phyloP scores from a whole-genome alignment of 2,888 invertebrate genomes.

The Pandemis corylana region DNA sequence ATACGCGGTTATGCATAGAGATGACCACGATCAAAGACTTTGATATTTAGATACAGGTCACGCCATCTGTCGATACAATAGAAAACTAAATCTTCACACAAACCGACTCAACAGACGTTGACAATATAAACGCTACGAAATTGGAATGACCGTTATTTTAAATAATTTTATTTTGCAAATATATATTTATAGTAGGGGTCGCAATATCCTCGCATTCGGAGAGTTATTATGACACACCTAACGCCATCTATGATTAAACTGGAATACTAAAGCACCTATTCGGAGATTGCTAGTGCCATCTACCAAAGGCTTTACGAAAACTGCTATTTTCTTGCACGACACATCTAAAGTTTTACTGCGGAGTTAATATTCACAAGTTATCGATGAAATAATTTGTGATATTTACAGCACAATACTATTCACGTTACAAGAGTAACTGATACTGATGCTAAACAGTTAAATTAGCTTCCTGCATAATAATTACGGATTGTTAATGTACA shows the following conservation, averaged over 20 bases:
- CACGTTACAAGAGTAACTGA: neutral
- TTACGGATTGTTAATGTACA: conserved; percentile 19
- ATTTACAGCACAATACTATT: neutral
- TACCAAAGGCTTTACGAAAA: neutral
- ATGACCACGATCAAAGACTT: too few relatives aligned
- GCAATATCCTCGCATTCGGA: neutral
- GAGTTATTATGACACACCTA: neutral
- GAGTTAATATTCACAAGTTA: neutral
- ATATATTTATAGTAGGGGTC: neutral
- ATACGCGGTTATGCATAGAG: neutral
- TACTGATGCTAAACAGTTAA: conserved; percentile 1
- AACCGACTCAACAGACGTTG: neutral
- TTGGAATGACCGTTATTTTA: neutral
- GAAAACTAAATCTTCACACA: neutral
- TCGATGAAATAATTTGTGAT: neutral
- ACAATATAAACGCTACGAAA: too few relatives aligned
- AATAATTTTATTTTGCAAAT: neutral
- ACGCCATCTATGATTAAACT: neutral
- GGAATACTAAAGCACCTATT: neutral
- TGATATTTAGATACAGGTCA: conserved; percentile 1
- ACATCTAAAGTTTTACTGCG: neutral
- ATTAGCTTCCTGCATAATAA: conserved; percentile 15
- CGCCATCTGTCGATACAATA: conserved; percentile 8
- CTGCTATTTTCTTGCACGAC: neutral
- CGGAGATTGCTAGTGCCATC: neutral